These are phyloP conservation scores for Eueremaeus valkanovi DNA, from an alignment of 2,888 invertebrate genomes.

Conservation along the genomic window DNA sequence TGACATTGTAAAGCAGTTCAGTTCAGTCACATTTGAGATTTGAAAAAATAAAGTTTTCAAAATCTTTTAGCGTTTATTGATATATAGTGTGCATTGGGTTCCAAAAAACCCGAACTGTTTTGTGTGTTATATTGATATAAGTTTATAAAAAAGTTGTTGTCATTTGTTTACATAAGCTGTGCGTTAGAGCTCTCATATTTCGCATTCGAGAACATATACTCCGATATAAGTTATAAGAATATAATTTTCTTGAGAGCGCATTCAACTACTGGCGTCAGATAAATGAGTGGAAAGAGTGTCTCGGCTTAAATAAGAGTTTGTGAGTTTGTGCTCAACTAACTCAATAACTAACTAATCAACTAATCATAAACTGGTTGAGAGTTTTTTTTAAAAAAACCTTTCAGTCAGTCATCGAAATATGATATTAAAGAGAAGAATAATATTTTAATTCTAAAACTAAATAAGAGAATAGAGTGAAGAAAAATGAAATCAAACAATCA, in stretches of 20 bases:
- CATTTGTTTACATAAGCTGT: slow-evolving; percentile 24
- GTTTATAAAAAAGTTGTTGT: background rate
- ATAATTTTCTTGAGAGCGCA: slow-evolving; percentile 9
- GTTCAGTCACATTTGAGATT: no score
- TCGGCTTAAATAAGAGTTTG: background rate
- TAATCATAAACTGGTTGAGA: slow-evolving; percentile 18
- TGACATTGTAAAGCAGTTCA: no score
- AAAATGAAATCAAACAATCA: background rate
- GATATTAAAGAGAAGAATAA: background rate
- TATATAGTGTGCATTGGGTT: background rate
- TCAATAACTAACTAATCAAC: slow-evolving; percentile 16
- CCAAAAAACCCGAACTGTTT: background rate
- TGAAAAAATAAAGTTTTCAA: no score
- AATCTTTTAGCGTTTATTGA: background rate
- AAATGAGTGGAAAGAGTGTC: background rate
- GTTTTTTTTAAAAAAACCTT: background rate
- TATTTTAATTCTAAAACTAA: background rate
- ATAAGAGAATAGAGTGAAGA: background rate
- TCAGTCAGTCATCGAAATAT: slow-evolving; percentile 1
- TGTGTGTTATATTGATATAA: background rate
- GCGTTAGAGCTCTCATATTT: slow-evolving; percentile 10
- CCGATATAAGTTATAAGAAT: background rate
- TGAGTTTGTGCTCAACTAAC: background rate
- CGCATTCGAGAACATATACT: background rate
- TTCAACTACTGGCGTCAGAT: slow-evolving; percentile 26